These are phyloP conservation scores for Odontocolon sp. DNA, from an alignment of 2,888 invertebrate species.

Conservation along the genomic window DNA sequence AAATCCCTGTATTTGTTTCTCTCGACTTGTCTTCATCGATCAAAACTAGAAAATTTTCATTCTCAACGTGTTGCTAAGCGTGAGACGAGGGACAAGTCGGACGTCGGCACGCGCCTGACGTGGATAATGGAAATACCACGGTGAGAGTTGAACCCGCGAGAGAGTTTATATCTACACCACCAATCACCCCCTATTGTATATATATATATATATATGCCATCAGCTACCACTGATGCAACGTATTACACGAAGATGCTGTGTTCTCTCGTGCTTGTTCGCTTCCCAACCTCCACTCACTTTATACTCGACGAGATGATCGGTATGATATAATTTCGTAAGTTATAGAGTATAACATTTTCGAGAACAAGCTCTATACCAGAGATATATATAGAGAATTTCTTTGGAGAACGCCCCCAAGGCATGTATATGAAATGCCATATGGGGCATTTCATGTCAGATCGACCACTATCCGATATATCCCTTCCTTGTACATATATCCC, in stretches of 20 bases:
- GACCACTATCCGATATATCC: no score
- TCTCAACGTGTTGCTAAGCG: constrained; percentile 34
- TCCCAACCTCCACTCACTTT: neutral
- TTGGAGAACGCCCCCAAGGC: neutral
- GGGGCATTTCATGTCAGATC: no score
- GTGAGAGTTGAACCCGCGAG: neutral
- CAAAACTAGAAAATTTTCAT: constrained; percentile 26
- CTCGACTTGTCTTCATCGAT: neutral
- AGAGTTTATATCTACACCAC: neutral
- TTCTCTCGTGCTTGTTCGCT: neutral
- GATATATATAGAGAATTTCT: neutral
- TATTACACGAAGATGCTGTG: neutral
- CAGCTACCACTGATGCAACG: neutral
- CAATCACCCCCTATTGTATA: neutral
- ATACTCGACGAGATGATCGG: constrained; percentile 11
- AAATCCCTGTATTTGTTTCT: neutral
- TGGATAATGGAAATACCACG: constrained; percentile 2
- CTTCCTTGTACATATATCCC: no score
- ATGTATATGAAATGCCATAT: neutral
- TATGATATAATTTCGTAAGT: constrained; percentile 25
- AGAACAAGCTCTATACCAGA: neutral
- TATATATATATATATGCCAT: constrained; percentile 7
- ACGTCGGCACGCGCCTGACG: neutral
- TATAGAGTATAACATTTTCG: constrained; percentile 17
- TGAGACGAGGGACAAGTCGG: neutral